phyloP scores from a whole-genome alignment of 2,113 vertebrate genomes.

The Martes martes region DNA sequence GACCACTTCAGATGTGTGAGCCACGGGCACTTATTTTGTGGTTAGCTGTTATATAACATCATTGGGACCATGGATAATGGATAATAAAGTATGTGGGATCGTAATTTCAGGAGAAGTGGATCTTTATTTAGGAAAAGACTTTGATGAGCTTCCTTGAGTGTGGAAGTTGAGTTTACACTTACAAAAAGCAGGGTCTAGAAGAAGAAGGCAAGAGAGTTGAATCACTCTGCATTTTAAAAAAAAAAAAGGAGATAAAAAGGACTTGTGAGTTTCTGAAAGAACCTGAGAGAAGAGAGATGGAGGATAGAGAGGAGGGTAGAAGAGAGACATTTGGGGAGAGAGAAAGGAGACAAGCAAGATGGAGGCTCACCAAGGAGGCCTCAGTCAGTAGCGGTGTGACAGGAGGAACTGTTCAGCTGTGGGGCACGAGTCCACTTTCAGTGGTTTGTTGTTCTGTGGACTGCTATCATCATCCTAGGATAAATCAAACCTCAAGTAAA shows the following conservation, averaged over 20 bases:
- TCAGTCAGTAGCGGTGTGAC: rapidly evolving
- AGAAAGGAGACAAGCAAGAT: background rate
- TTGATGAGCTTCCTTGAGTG: background rate
- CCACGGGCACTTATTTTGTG: background rate
- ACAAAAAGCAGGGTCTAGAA: background rate
- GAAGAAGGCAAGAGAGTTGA: background rate
- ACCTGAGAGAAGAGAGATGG: background rate
- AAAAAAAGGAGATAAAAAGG: no score
- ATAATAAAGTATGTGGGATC: background rate
- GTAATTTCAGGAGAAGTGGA: background rate
- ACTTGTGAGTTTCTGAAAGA: background rate
- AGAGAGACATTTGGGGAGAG: background rate
- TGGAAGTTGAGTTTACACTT: background rate
- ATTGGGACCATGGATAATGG: background rate
- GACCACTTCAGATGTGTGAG: no score
- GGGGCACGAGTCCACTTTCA: background rate
- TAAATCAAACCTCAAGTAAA: background rate
- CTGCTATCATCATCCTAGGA: background rate
- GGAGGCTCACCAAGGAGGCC: background rate
- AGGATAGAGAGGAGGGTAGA: background rate
- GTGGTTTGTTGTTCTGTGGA: background rate
- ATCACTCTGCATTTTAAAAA: background rate
- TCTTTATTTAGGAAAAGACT: background rate
- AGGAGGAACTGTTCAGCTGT: background rate
- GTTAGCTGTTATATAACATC: background rate